Percentiles rank a stretch among this genome's conserved stretches.
Evolutionary conservation across 2,113 vertebrate genomes (phyloP).

Genomic region (Spea bombifrons): DNA sequence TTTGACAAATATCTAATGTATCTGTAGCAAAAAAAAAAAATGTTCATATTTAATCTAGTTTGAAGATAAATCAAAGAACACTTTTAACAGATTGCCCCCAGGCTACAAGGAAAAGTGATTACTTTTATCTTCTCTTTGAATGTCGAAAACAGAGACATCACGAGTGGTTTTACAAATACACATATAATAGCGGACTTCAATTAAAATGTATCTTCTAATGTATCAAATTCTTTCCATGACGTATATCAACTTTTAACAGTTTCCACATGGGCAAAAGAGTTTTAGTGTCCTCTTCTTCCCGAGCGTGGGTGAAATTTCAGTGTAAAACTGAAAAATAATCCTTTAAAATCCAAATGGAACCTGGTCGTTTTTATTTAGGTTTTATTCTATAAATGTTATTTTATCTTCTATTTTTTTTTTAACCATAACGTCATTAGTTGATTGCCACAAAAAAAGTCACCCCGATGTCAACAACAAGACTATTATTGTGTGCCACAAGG

Average conservation of each 20-base stretch:
- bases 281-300: conserved; percentile 7
- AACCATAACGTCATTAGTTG: conserved; percentile 45
- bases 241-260: conserved; percentile 4
- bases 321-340: not conserved
- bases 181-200: conserved; percentile 24
- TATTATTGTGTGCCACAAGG: conserved; percentile 58
- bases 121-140: conserved; percentile 25
- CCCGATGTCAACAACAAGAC: conserved; percentile 51
- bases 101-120: conserved; percentile 20
- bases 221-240: conserved; percentile 32
- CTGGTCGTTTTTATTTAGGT: not conserved
- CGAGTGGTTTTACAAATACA: conserved; percentile 20
- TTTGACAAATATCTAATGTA: no score
- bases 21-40: no score
- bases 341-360: not conserved
- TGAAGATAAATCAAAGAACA: not conserved
- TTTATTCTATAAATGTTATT: not conserved
- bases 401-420: conserved; percentile 2
- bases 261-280: conserved; percentile 11
- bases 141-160: conserved; percentile 18
- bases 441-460: conserved; percentile 51
- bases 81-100: conserved; percentile 3
- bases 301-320: not conserved
- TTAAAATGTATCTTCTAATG: conserved; percentile 24
- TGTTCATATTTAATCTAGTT: conserved; percentile 4